Conservation (phyloP, 2,797 vertebrate species). For the Kryptolebias ocellatus region DNA sequence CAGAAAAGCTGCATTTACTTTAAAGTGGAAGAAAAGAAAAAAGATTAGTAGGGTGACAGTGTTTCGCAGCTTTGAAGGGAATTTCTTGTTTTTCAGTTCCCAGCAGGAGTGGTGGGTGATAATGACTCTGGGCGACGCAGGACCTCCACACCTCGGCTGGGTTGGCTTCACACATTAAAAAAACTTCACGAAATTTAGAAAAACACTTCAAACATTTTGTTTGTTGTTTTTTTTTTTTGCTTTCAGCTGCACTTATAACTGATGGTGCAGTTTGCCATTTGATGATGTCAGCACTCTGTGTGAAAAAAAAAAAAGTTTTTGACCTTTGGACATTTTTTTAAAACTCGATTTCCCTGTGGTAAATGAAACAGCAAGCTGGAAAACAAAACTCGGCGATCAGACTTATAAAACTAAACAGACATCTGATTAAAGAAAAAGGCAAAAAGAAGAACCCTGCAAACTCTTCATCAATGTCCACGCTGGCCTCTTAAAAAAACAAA, state of each 20-base stretch:
- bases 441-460: not conserved
- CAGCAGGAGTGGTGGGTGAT: conserved; percentile 20
- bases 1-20: conserved; percentile 47
- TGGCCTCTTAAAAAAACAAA: not conserved
- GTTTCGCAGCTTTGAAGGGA: conserved; percentile 37
- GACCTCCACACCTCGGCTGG: not conserved
- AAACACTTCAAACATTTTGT: conserved; percentile 8
- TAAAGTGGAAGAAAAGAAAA: conserved; percentile 5
- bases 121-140: not conserved
- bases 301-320: not conserved
- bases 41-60: conserved; percentile 19
- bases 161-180: not conserved
- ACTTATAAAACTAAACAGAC: not conserved
- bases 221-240: not conserved
- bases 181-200: not conserved
- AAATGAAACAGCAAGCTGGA: not conserved
- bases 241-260: not conserved
- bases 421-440: not conserved
- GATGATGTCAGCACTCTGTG: not conserved
- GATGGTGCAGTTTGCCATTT: not conserved
- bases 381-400: not conserved
- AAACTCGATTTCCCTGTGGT: not conserved
- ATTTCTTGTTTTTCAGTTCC: conserved; percentile 37
- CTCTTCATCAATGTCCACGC: conserved; percentile 11
- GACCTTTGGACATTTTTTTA: conserved; percentile 16